A percentile compares a stretch with the other conserved stretches of the same genome.
These are phyloP conservation scores for Gallinago undulata DNA, from an alignment of 2,113 vertebrate genomes.

Conservation along the genomic window DNA sequence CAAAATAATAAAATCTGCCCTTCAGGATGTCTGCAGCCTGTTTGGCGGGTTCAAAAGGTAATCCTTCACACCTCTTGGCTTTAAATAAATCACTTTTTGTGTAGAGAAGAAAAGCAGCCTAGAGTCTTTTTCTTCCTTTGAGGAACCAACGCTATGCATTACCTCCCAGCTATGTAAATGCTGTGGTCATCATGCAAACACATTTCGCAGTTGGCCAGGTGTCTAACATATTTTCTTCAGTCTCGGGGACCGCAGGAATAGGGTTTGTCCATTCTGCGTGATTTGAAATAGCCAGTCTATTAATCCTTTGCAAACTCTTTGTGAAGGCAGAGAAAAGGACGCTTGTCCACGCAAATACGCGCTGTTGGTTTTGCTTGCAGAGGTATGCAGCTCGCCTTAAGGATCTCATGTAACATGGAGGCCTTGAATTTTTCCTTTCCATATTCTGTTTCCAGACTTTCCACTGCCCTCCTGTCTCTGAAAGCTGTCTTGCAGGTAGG, in stretches of 20 bases:
- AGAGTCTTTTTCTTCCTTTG: neutral
- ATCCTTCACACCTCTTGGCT: slow-evolving; percentile 37
- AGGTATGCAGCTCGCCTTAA: neutral
- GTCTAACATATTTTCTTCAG: neutral
- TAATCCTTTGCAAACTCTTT: neutral
- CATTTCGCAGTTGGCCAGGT: neutral
- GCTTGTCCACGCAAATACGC: neutral
- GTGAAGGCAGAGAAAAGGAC: neutral
- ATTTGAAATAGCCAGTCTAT: neutral
- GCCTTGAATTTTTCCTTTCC: neutral
- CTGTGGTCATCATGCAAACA: neutral
- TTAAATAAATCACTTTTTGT: slow-evolving; percentile 37
- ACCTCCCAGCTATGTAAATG: neutral
- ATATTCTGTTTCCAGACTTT: slow-evolving; percentile 51
- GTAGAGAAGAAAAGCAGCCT: neutral
- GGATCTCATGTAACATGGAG: neutral
- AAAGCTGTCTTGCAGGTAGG: neutral
- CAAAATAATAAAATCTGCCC: neutral
- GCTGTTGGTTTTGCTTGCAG: neutral
- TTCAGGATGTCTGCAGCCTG: slow-evolving; percentile 5
- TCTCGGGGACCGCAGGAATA: neutral
- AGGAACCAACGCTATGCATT: neutral
- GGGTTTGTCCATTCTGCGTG: neutral
- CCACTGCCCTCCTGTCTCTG: neutral
- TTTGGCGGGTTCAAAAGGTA: slow-evolving; percentile 31